Evolutionary conservation across 2,113 vertebrate genomes (phyloP).

Genomic region (Phyllopteryx taeniolatus): DNA sequence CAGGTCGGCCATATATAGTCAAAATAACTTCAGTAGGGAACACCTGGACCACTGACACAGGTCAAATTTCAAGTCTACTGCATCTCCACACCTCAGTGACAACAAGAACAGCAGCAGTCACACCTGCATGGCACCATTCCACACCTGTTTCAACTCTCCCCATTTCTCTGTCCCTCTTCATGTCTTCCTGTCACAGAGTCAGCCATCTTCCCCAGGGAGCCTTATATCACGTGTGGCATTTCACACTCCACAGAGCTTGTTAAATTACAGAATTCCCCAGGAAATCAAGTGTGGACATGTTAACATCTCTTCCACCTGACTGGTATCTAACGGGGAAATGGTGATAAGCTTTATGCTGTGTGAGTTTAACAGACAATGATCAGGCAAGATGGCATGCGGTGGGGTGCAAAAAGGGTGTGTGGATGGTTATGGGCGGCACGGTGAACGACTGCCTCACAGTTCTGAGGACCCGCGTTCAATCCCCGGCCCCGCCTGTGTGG

Average conservation of each 20-base stretch:
- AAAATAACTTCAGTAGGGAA: conserved; percentile 6
- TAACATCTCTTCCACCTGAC: conserved; percentile 26
- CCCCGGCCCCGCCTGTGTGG: too few relatives aligned
- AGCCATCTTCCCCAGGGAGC: conserved; percentile 20
- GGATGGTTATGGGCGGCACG: not conserved
- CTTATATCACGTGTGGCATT: conserved; percentile 49
- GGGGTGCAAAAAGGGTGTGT: not conserved
- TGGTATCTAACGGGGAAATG: conserved; percentile 34
- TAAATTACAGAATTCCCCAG: conserved; percentile 42
- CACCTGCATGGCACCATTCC: not conserved
- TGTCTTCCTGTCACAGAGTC: not conserved
- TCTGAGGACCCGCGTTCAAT: too few relatives aligned
- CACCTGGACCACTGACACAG: conserved; percentile 10
- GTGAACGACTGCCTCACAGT: too few relatives aligned
- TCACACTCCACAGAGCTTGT: conserved; percentile 49
- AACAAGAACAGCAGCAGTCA: not conserved
- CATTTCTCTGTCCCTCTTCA: not conserved
- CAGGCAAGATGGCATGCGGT: not conserved
- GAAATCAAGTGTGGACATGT: conserved; percentile 38
- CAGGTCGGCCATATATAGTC: conserved; percentile 5
- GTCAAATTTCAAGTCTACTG: conserved; percentile 11
- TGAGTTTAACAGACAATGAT: not conserved
- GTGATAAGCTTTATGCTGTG: conserved; percentile 31
- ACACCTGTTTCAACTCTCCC: not conserved
- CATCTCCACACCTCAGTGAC: not conserved